Base-by-base conservation (phyloP, 2,113 vertebrate genomes). In the Aviceda subcristata region DNA sequence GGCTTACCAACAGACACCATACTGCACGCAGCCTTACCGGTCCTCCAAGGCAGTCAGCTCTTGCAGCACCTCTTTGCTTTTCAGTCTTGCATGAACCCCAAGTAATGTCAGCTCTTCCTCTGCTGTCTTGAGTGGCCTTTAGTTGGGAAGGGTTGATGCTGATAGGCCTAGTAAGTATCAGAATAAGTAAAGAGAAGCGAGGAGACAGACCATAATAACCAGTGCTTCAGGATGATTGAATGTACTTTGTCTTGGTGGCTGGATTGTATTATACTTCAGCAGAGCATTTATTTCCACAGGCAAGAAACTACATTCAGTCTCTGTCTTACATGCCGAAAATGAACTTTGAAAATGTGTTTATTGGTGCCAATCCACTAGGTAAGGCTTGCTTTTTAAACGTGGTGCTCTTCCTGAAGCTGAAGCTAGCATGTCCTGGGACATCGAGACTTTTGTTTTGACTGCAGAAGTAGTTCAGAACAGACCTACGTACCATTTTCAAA, bases 301-400 rank as follows among this genome's bases (percentile, higher is more conserved):
- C 99, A 32, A 99, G 99, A 96, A 99, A 99, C 98, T 99, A 99
- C 97, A 99, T 99, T 63, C 99, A 99, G 96, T 99, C 99, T 69
- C 98, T 99, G 96, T 98, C 99, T 64, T 98, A 99, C 72, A 99
- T 99, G 99, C 99, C 99, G 57, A 99, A 99, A 97, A 99, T 99
- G 98, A 99, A 99, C 98, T 99, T 99, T 93, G 99, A 99, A 89
- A 99, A 99, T 74, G 99, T 99, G 94, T 99, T 99, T 95, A 98
- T 99, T 97, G 99, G 99, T 85, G 99, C 99, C 93, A 99, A 99
- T 92, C 99, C 99, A 57, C 97, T 99, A 87, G 99, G 99, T 99
- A 98, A 98, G 97, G 90, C 39, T 68, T 71, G 56, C 18, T 51
- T 50, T 62, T 50, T 12, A 10, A 38, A 8, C 11, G 8, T 17